A percentile compares a stretch with the other conserved stretches of the same genome.
These are phyloP conservation scores for Pachycephala philippinensis DNA, from an alignment of 2,113 vertebrate genomes.

Conservation along the genomic window DNA sequence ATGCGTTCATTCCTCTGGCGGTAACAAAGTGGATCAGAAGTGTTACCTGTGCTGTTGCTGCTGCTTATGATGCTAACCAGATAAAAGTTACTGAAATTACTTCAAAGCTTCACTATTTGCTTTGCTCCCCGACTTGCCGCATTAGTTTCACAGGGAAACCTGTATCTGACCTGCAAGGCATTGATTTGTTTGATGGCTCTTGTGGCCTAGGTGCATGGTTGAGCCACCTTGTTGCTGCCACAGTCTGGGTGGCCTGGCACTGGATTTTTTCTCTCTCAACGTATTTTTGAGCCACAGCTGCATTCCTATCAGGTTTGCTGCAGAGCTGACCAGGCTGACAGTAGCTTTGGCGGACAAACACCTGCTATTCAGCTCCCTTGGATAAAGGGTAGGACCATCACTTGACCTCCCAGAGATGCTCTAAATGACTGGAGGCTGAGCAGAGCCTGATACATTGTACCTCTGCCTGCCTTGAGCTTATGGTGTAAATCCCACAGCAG, in stretches of 20 bases:
- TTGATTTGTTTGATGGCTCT: not conserved
- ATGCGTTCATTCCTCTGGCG: not conserved
- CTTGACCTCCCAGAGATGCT: not conserved
- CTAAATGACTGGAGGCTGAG: not conserved
- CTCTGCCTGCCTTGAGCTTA: not conserved
- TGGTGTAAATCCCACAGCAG: not conserved
- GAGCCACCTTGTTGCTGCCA: not conserved
- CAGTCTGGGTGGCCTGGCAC: not conserved
- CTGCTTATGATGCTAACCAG: not conserved
- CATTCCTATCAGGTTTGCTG: not conserved
- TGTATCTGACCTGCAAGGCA: not conserved
- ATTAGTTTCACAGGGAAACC: not conserved
- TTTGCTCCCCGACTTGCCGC: not conserved
- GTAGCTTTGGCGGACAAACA: not conserved
- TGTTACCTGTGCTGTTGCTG: not conserved
- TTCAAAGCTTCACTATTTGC: not conserved
- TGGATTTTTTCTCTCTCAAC: not conserved
- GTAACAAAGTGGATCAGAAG: not conserved
- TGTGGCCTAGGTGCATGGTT: accelerated
- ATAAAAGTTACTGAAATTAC: not conserved
- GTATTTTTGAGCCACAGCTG: not conserved
- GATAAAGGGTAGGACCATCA: not conserved
- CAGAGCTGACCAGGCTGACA: not conserved
- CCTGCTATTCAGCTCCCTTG: accelerated
- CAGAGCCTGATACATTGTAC: not conserved